Evolutionary conservation across 2,888 invertebrate genomes (phyloP).

Genomic region (Machimus atricapillus): DNA sequence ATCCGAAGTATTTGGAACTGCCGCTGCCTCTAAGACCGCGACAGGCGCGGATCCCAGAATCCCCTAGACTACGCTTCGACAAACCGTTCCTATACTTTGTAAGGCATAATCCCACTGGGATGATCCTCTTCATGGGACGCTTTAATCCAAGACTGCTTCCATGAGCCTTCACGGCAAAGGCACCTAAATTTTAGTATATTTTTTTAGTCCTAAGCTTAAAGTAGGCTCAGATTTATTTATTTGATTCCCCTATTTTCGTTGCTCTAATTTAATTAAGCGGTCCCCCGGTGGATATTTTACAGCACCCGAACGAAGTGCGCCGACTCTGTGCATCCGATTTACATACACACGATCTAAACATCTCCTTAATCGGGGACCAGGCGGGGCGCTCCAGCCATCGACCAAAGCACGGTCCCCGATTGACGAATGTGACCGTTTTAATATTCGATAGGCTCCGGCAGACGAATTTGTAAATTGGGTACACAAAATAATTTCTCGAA

Average conservation of each 20-base stretch:
- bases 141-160: slow-evolving; percentile 85
- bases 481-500: not conserved
- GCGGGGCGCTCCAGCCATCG: not conserved
- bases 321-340: not conserved
- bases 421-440: slow-evolving; percentile 22
- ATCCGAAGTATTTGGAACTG: slow-evolving; percentile 65
- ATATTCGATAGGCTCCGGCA: not conserved
- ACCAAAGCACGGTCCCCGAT: slow-evolving; percentile 20
- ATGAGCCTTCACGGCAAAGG: slow-evolving; percentile 54
- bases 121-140: slow-evolving; percentile 86
- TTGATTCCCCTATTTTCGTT: slow-evolving; percentile 7
- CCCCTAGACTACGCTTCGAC: slow-evolving; percentile 81
- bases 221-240: slow-evolving; percentile 28
- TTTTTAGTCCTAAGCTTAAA: not conserved
- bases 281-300: not conserved
- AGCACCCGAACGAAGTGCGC: not conserved
- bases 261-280: not conserved
- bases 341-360: not conserved
- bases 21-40: slow-evolving; percentile 75
- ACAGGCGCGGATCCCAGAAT: slow-evolving; percentile 74
- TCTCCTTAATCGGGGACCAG: slow-evolving; percentile 33
- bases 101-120: slow-evolving; percentile 89
- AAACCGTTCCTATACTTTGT: slow-evolving; percentile 89
- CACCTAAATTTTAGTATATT: slow-evolving; percentile 15
- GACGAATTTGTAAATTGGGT: slow-evolving; percentile 9